Conservation (phyloP, 2,797 vertebrate genomes). For the Acipenser transmontanus region DNA sequence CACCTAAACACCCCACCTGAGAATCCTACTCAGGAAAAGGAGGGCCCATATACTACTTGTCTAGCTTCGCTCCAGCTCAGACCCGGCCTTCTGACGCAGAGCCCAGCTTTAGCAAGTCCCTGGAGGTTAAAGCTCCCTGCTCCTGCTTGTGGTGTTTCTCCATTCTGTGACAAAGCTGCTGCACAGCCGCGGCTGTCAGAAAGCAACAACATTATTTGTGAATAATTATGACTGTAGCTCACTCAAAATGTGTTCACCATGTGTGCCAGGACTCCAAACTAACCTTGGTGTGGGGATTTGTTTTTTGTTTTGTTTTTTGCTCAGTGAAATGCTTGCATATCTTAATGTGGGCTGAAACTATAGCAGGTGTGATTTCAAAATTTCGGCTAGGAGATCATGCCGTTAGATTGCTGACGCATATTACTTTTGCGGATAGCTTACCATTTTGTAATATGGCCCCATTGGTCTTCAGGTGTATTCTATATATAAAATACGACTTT, state of each 20-base stretch:
- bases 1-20: no score
- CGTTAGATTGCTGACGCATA: no score
- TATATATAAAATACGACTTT: no score
- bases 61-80: constrained; percentile 28
- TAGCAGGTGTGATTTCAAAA: constrained; percentile 37
- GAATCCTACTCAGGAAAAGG: no score
- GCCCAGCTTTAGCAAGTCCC: constrained; percentile 8
- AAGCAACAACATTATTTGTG: constrained; percentile 21
- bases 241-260: constrained; percentile 4
- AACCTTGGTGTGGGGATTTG: not conserved
- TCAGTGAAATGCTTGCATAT: constrained; percentile 21
- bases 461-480: no score
- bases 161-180: constrained; percentile 20
- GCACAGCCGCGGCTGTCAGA: constrained; percentile 22
- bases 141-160: constrained; percentile 15
- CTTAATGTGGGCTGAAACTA: constrained; percentile 47
- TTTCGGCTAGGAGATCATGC: constrained; percentile 9
- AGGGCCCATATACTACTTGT: not conserved
- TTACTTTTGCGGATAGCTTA: no score
- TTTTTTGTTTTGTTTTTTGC: not conserved
- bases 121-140: constrained; percentile 18
- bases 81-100: constrained; percentile 11
- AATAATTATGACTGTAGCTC: not conserved
- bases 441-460: no score
- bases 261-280: constrained; percentile 2